phyloP scores from a whole-genome alignment of 1,140 invertebrate genomes.

The Brachionus paranguensis region DNA sequence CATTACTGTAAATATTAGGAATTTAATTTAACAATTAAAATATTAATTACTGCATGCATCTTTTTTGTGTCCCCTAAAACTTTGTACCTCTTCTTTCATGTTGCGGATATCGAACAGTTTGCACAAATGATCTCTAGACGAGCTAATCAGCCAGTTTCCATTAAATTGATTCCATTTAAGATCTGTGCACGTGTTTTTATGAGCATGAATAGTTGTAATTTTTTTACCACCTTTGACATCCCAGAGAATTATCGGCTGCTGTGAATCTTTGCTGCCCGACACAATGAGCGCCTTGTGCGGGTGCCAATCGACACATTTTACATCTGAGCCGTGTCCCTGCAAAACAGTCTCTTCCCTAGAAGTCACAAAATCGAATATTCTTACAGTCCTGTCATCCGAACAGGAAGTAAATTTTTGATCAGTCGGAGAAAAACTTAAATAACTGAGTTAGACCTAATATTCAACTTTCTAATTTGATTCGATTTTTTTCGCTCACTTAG shows the following conservation, averaged over 20 bases:
- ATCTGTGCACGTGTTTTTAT: constrained; percentile 98
- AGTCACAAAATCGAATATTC: constrained; percentile 96
- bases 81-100: constrained; percentile 81
- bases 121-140: constrained; percentile 89
- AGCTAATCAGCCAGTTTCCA: constrained; percentile 98
- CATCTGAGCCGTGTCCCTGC: constrained; percentile 94
- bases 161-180: constrained; percentile 92
- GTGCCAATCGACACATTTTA: constrained; percentile 99
- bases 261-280: constrained; percentile 97
- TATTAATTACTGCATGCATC: constrained; percentile 74
- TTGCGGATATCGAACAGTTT: constrained; percentile 98
- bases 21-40: neutral
- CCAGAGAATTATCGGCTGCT: constrained; percentile 99
- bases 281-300: constrained; percentile 91
- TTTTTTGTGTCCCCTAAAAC: constrained; percentile 95
- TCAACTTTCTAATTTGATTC: constrained; percentile 39
- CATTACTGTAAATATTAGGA: no score
- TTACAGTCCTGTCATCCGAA: constrained; percentile 94
- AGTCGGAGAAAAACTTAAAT: constrained; percentile 87
- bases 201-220: constrained; percentile 73
- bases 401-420: constrained; percentile 97
- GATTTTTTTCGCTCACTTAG: constrained; percentile 50
- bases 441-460: constrained; percentile 15
- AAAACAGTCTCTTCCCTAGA: constrained; percentile 93
- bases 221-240: constrained; percentile 87